These are phyloP conservation scores for Catharus fuscescens DNA, from an alignment of 2,113 vertebrate genomes.

Conservation along the genomic window DNA sequence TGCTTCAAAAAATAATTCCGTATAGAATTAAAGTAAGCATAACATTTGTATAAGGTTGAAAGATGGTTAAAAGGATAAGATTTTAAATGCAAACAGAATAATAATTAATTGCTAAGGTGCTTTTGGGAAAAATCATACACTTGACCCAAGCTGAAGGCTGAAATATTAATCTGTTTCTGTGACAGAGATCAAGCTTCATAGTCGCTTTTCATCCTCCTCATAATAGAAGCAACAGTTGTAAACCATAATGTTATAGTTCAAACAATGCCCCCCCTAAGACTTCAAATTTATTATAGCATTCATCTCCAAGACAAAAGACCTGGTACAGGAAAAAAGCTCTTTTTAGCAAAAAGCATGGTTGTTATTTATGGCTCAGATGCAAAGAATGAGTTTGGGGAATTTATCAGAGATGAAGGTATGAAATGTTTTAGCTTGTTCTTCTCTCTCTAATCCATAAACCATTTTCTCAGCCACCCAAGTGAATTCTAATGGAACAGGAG, in stretches of 20 bases:
- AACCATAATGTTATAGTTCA: slow-evolving; percentile 87
- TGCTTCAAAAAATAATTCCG: neutral
- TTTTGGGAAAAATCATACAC: slow-evolving; percentile 81
- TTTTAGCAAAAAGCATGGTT: slow-evolving; percentile 84
- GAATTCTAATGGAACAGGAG: slow-evolving; percentile 90
- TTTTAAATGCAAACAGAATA: slow-evolving; percentile 76
- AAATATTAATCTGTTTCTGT: slow-evolving; percentile 83
- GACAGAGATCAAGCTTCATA: slow-evolving; percentile 83
- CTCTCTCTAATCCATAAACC: slow-evolving; percentile 89
- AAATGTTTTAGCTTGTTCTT: slow-evolving; percentile 90
- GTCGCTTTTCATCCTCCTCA: slow-evolving; percentile 79
- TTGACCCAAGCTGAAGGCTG: slow-evolving; percentile 81
- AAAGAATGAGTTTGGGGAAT: slow-evolving; percentile 89
- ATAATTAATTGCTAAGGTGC: slow-evolving; percentile 80
- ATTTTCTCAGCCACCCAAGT: slow-evolving; percentile 89
- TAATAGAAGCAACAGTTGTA: slow-evolving; percentile 87
- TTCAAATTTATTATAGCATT: slow-evolving; percentile 88
- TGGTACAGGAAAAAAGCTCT: slow-evolving; percentile 82
- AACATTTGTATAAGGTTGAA: slow-evolving; percentile 38
- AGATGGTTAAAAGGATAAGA: slow-evolving; percentile 52
- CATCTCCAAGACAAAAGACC: slow-evolving; percentile 87
- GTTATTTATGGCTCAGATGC: slow-evolving; percentile 90
- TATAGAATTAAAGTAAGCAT: slow-evolving; percentile 42
- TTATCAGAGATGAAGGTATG: slow-evolving; percentile 89
- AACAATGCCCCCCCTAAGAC: slow-evolving; percentile 84